Conservation (phyloP, 2,888 invertebrate species). For the Metopia argyrocephala region DNA sequence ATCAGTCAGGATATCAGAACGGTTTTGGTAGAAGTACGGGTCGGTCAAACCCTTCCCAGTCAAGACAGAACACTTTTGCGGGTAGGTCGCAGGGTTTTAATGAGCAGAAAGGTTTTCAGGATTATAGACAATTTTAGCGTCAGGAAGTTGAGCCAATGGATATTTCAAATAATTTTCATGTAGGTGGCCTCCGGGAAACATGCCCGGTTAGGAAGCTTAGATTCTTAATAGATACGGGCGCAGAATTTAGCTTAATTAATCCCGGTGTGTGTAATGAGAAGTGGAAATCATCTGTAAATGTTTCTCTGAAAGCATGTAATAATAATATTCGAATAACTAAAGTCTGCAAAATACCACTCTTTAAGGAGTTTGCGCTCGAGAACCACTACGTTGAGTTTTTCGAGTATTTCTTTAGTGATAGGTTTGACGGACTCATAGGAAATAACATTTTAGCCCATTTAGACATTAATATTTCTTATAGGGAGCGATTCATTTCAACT, state of each 20-base stretch:
- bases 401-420: constrained; percentile 38
- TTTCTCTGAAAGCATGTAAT: constrained; percentile 16
- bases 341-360: constrained; percentile 25
- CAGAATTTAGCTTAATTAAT: constrained; percentile 3
- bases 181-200: constrained; percentile 20
- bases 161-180: constrained; percentile 22
- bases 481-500: constrained; percentile 13
- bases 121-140: not conserved
- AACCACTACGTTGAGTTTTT: constrained; percentile 34
- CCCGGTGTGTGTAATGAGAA: constrained; percentile 9
- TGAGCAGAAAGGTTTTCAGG: not conserved
- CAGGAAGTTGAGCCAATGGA: not conserved
- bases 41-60: not conserved
- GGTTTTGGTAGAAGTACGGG: not conserved
- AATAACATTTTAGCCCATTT: constrained; percentile 42
- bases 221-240: constrained; percentile 3
- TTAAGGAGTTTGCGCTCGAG: constrained; percentile 21
- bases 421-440: constrained; percentile 45
- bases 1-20: not conserved
- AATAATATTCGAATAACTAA: not conserved
- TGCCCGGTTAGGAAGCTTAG: constrained; percentile 20
- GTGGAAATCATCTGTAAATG: constrained; percentile 15
- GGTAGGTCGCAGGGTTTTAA: not conserved
- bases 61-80: not conserved
- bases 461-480: constrained; percentile 9